Evolutionary conservation across 2,113 vertebrate genomes (phyloP).

Genomic region (Rhinolophus sinicus): DNA sequence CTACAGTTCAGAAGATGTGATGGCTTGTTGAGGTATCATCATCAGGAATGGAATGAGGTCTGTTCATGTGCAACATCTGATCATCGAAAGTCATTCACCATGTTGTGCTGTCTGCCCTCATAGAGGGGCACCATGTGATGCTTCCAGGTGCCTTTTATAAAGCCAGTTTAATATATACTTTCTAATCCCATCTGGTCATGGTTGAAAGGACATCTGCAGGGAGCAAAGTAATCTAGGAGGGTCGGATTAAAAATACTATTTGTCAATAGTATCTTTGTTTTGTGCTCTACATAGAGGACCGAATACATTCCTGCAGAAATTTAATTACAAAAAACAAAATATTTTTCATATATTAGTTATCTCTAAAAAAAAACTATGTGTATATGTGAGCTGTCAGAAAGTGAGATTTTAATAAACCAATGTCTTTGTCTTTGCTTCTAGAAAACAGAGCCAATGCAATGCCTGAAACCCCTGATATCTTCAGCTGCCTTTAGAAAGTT

Average conservation of each 20-base stretch:
- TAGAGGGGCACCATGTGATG: not conserved
- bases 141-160: not conserved
- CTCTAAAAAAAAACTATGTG: not conserved
- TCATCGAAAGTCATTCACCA: not conserved
- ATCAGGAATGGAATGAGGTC: not conserved
- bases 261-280: not conserved
- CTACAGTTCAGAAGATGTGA: not conserved
- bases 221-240: not conserved
- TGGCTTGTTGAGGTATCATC: not conserved
- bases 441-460: not conserved
- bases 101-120: not conserved
- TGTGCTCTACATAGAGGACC: not conserved
- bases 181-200: not conserved
- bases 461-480: not conserved
- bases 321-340: not conserved
- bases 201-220: not conserved
- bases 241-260: not conserved
- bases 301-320: not conserved
- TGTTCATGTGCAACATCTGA: not conserved
- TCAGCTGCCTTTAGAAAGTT: not conserved
- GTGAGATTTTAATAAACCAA: not conserved
- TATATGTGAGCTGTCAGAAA: not conserved
- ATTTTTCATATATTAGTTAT: slow-evolving; percentile 19
- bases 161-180: not conserved
- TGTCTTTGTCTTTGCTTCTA: not conserved